Conservation (phyloP, 2,888 invertebrate species). For the Cheilosia vulpina region DNA sequence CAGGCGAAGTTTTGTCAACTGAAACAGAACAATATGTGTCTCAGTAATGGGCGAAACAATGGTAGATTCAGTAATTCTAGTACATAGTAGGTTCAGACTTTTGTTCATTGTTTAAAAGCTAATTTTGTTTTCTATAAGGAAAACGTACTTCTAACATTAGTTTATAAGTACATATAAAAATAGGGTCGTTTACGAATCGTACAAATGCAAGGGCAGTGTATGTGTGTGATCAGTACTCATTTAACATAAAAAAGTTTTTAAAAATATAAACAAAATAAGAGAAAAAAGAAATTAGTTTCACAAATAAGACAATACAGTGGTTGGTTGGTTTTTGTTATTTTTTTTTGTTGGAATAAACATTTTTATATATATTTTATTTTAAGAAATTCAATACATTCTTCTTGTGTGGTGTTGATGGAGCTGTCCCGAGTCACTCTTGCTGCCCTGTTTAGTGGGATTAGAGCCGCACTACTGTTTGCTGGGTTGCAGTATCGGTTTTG, state of each 20-base stretch:
- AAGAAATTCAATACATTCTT: slow-evolving; percentile 83
- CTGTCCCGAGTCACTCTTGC: slow-evolving; percentile 7
- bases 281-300: slow-evolving; percentile 76
- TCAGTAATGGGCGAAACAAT: slow-evolving; percentile 32
- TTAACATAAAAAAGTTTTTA: slow-evolving; percentile 61
- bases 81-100: slow-evolving; percentile 51
- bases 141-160: slow-evolving; percentile 29
- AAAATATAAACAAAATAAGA: slow-evolving; percentile 62
- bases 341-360: slow-evolving; percentile 80
- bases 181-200: slow-evolving; percentile 18
- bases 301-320: slow-evolving; percentile 80
- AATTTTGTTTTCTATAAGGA: slow-evolving; percentile 22
- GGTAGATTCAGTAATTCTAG: slow-evolving; percentile 23
- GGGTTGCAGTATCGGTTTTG: background rate
- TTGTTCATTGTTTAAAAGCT: slow-evolving; percentile 32
- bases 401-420: slow-evolving; percentile 77
- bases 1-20: slow-evolving; percentile 29
- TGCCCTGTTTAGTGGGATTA: slow-evolving; percentile 11
- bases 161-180: slow-evolving; percentile 33
- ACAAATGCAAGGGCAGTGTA: slow-evolving; percentile 36
- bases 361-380: slow-evolving; percentile 79
- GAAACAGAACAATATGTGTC: slow-evolving; percentile 26
- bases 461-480: background rate
- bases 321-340: slow-evolving; percentile 76
- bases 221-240: slow-evolving; percentile 29